These are phyloP conservation scores for Oryzias sinensis DNA, from an alignment of 2,797 vertebrate species.

Conservation along the genomic window DNA sequence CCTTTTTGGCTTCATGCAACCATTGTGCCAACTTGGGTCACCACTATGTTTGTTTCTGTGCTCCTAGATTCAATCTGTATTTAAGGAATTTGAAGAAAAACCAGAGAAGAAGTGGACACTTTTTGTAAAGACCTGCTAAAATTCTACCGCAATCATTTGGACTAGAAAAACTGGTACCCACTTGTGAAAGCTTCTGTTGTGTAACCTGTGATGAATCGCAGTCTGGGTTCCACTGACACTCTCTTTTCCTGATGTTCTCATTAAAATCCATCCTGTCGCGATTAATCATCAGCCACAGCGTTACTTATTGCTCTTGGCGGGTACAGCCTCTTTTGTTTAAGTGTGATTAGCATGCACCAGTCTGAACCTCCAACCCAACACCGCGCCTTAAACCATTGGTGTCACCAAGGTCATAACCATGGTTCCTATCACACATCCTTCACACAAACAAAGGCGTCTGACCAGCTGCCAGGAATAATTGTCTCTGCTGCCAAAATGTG, in stretches of 20 bases:
- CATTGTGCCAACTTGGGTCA: neutral
- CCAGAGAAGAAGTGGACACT: too few relatives aligned
- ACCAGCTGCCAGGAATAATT: slow-evolving; percentile 49
- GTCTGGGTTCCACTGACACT: slow-evolving; percentile 7
- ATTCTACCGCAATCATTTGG: too few relatives aligned
- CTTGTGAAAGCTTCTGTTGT: too few relatives aligned
- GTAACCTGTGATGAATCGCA: slow-evolving; percentile 15
- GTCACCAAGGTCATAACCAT: slow-evolving; percentile 63
- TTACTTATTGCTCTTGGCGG: slow-evolving; percentile 47
- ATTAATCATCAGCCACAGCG: slow-evolving; percentile 23
- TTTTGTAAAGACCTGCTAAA: too few relatives aligned
- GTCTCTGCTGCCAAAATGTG: slow-evolving; percentile 26
- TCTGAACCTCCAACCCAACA: slow-evolving; percentile 45
- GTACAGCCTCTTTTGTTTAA: slow-evolving; percentile 45
- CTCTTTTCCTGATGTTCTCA: slow-evolving; percentile 22
- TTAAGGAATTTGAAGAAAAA: too few relatives aligned
- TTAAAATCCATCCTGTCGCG: slow-evolving; percentile 17
- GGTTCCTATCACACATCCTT: slow-evolving; percentile 53
- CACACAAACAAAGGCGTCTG: slow-evolving; percentile 60
- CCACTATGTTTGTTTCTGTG: neutral
- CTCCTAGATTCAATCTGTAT: neutral
- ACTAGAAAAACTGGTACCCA: too few relatives aligned
- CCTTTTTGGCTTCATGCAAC: neutral
- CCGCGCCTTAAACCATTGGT: slow-evolving; percentile 40
- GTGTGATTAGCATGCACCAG: slow-evolving; percentile 38